Conservation (phyloP, 1,140 invertebrate genomes). For the Drosophila murphyi region DNA sequence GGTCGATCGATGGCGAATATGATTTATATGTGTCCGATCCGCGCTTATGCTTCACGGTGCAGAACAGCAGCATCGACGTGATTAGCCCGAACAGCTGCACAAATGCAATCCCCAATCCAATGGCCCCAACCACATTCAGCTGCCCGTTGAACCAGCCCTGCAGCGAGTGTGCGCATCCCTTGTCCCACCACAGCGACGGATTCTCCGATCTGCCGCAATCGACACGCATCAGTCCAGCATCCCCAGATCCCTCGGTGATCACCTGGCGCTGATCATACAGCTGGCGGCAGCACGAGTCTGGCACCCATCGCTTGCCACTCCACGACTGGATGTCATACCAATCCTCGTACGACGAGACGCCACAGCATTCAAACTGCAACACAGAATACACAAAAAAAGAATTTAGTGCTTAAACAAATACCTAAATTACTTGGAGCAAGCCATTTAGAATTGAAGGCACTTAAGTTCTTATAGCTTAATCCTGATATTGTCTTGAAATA, state of each 20-base stretch:
- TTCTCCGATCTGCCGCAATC: conserved; percentile 85
- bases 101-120: conserved; percentile 90
- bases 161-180: conserved; percentile 89
- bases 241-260: conserved; percentile 85
- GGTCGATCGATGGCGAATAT: conserved; percentile 87
- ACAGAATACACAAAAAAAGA: not conserved
- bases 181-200: conserved; percentile 87
- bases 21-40: conserved; percentile 89
- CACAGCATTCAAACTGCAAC: conserved; percentile 92
- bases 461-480: no score
- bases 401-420: not conserved
- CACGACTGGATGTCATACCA: conserved; percentile 93
- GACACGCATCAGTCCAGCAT: conserved; percentile 55
- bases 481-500: not conserved
- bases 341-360: conserved; percentile 92
- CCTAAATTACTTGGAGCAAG: not conserved
- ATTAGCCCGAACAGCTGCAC: conserved; percentile 90
- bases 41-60: conserved; percentile 89
- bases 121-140: conserved; percentile 89
- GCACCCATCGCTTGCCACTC: conserved; percentile 90
- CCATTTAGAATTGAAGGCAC: no score
- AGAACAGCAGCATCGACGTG: conserved; percentile 91
- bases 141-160: conserved; percentile 89
- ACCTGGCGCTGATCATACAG: conserved; percentile 83
- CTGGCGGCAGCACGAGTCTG: conserved; percentile 91